phyloP scores from a whole-genome alignment of 2,113 vertebrate genomes.

The Psittacus erithacus region DNA sequence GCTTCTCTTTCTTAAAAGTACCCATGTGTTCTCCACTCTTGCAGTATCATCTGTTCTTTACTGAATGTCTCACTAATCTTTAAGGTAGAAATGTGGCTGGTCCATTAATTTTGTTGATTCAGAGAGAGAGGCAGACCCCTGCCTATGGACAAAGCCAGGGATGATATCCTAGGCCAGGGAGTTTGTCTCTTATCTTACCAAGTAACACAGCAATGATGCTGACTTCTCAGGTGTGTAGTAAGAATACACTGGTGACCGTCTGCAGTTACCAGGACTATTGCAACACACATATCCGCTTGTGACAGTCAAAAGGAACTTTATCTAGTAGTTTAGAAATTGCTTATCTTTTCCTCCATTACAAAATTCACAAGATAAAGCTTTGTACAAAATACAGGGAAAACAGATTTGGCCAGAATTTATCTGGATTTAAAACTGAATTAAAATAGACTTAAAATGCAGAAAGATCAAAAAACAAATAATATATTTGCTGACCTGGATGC shows the following conservation, averaged over 20 bases:
- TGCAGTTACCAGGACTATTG: neutral
- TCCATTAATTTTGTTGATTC: neutral
- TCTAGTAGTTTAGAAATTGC: neutral
- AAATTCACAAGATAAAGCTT: neutral
- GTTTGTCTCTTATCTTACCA: neutral
- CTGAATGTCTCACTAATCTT: neutral
- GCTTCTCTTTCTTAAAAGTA: neutral
- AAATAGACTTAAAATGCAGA: neutral
- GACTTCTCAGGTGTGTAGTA: neutral
- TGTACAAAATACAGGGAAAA: neutral
- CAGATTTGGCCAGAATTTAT: neutral
- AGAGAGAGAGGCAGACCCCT: neutral
- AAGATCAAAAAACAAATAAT: neutral
- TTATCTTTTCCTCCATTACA: neutral
- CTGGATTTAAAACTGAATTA: neutral
- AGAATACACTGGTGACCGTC: neutral
- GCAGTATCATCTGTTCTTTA: neutral
- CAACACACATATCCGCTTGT: neutral
- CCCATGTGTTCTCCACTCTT: accelerated
- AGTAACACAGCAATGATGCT: neutral
- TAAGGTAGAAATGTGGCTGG: neutral
- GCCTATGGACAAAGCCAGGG: neutral
- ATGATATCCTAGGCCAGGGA: neutral
- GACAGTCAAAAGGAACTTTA: neutral
- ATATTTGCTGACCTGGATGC: neutral